phyloP scores from a whole-genome alignment of 2,113 vertebrate species.

The Mionectes macconnelli region DNA sequence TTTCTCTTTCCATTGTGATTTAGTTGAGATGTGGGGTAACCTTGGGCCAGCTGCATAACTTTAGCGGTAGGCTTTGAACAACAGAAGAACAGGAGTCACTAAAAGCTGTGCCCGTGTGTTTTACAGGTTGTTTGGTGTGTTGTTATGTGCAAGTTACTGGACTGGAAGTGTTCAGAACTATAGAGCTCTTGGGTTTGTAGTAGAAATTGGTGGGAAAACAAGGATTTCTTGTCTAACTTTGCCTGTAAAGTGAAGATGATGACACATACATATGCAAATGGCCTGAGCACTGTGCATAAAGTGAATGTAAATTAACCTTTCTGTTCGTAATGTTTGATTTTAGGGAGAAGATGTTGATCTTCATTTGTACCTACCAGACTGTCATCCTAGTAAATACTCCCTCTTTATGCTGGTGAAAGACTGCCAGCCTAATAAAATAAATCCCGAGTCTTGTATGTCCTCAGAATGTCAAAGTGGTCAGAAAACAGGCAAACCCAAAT shows the following conservation, averaged over 20 bases:
- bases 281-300: background rate
- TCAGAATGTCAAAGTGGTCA: conserved; percentile 82
- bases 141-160: background rate
- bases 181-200: background rate
- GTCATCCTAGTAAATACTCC: conserved; percentile 95
- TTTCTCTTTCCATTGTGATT: background rate
- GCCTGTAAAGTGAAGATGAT: background rate
- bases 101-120: background rate
- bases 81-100: background rate
- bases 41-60: background rate
- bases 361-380: conserved; percentile 92
- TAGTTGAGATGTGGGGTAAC: background rate
- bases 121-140: background rate
- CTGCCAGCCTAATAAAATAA: conserved; percentile 85
- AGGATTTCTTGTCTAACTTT: background rate
- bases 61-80: background rate
- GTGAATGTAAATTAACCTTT: background rate
- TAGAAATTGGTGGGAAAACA: background rate
- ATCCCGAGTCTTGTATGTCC: conserved; percentile 82
- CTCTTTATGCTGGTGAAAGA: conserved; percentile 93
- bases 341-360: conserved; percentile 97
- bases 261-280: accelerated
- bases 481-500: conserved; percentile 84
- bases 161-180: background rate
- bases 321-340: conserved; percentile 35